Base-by-base conservation (phyloP, 1,140 invertebrate species). In the Lordiphosa stackelbergi region DNA sequence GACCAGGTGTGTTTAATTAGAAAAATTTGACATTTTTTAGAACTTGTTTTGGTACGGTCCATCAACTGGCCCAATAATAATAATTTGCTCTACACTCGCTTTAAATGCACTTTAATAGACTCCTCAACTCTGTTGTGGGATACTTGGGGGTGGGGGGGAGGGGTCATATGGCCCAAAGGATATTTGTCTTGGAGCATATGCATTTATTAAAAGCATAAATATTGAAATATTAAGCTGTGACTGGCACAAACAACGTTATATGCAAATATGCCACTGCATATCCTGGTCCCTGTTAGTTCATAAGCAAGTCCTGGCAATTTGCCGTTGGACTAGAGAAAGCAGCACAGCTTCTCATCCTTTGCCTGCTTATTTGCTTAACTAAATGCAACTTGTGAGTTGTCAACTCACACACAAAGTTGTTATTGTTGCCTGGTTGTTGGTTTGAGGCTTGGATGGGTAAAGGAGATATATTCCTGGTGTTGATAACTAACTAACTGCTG, bases 141-240 rank as follows among this genome's bases (percentile, higher is more conserved):
- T 22, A 22, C 3, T 22, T 5, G 3, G 24, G 24, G 5, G 24
- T 0, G 0, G 5, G 24, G 24, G 24, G 22, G 24, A 7, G 24
- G 28, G 28, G 28, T 31, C 28, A 31, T 24, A 4, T 5, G 22
- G 22, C 22, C 22, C 22, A 24, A 6, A 3, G 28, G 5, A 81
- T 73, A 72, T 81, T 83, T 77, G 77, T 57, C 77, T 66, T 56
- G 28, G 6, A 81, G 66, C 71, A 81, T 69, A 73, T 84, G 77
- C 78, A 84, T 83, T 83, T 83, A 83, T 83, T 83, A 83, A 83
- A 77, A 66, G 78, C 78, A 83, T 83, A 83, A 83, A 83, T 83
- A 83, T 83, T 83, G 77, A 84, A 84, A 84, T 83, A 83, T 83
- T 83, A 83, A 84, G 77, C 75, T 81, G 71, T 75, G 59, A 79